These are phyloP conservation scores for Trematocara unimaculatum DNA, from an alignment of 2,113 vertebrate species.

Conservation along the genomic window DNA sequence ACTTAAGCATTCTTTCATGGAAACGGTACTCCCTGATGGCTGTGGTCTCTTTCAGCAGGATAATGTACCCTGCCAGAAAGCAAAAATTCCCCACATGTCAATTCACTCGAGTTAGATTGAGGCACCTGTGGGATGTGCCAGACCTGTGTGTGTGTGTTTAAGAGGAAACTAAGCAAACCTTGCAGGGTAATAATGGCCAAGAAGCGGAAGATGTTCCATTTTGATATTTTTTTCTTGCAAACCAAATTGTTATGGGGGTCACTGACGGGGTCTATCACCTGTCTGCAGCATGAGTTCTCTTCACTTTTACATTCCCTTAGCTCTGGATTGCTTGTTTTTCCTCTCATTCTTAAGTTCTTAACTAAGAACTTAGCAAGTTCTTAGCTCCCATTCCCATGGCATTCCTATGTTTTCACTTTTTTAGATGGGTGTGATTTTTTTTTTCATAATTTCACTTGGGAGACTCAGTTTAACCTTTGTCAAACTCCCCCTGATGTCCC, in stretches of 20 bases:
- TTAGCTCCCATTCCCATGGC: background rate
- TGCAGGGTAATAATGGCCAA: background rate
- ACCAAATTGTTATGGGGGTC: background rate
- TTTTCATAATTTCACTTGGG: background rate
- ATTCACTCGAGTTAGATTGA: background rate
- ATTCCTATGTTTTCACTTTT: background rate
- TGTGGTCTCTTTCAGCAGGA: background rate
- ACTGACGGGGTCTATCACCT: background rate
- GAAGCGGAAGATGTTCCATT: background rate
- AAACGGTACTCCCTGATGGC: background rate
- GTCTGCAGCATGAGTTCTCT: background rate
- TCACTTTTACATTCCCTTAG: background rate
- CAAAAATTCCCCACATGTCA: background rate
- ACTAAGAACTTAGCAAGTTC: background rate
- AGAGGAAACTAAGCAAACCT: background rate
- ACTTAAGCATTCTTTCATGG: background rate
- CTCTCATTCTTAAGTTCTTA: background rate
- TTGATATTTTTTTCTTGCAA: background rate
- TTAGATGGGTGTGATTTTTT: background rate
- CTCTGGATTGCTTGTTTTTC: background rate
- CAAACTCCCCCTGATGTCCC: slow-evolving; percentile 8
- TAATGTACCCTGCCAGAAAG: background rate
- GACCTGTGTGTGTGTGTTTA: background rate
- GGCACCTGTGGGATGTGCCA: background rate
- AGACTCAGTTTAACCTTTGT: background rate